Conservation (phyloP, 1,140 invertebrate genomes). For the Monomorium pharaonis region DNA sequence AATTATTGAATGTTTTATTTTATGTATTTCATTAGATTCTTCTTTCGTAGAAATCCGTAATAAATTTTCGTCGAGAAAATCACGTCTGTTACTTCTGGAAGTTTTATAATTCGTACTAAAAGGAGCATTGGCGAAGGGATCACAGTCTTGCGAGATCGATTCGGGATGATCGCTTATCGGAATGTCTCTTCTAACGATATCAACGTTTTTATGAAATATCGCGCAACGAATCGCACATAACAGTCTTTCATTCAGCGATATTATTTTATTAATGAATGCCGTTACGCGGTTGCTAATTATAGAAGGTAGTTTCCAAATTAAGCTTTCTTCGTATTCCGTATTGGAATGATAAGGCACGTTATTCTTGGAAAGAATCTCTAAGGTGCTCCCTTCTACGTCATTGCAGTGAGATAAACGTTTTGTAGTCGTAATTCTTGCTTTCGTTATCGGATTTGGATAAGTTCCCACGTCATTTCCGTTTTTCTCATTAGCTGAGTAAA, state of each 20-base stretch:
- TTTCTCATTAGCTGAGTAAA: constrained; percentile 22
- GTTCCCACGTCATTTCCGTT: constrained; percentile 24
- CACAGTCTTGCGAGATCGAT: background rate
- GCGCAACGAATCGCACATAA: background rate
- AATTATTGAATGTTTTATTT: constrained; percentile 68
- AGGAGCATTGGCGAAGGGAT: background rate
- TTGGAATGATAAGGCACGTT: background rate
- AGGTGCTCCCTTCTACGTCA: background rate
- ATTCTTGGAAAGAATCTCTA: constrained; percentile 1
- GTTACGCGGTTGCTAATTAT: constrained; percentile 55
- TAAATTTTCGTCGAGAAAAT: background rate
- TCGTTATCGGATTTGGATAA: constrained; percentile 37
- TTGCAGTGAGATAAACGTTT: constrained; percentile 14
- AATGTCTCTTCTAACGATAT: background rate
- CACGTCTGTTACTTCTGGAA: background rate
- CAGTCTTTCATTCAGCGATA: constrained; percentile 5
- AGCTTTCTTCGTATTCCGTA: background rate
- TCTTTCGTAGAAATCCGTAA: background rate
- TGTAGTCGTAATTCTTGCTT: constrained; percentile 5
- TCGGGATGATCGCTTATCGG: background rate
- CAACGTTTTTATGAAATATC: background rate
- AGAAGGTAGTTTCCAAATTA: constrained; percentile 54
- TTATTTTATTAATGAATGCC: constrained; percentile 59
- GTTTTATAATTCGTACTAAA: background rate
- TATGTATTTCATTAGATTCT: background rate